Conservation (phyloP, 2,888 invertebrate species). For the Pterostichus niger region DNA sequence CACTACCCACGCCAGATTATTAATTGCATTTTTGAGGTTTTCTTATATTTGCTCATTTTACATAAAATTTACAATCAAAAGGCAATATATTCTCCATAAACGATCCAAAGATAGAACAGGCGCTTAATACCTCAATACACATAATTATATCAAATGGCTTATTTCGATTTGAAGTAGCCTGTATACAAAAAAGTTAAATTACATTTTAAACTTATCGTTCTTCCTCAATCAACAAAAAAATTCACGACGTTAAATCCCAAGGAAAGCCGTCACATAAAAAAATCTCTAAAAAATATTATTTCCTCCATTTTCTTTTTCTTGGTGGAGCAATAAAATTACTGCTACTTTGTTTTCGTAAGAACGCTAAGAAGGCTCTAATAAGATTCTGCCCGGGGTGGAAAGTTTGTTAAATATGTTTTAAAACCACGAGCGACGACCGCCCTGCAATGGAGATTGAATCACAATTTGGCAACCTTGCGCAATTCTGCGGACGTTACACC, state of each 20-base stretch:
- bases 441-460: slow-evolving; percentile 34
- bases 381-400: slow-evolving; percentile 43
- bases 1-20: too few relatives aligned
- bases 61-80: too few relatives aligned
- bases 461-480: slow-evolving; percentile 43
- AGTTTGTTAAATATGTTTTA: slow-evolving; percentile 55
- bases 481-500: slow-evolving; percentile 2
- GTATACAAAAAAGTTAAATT: slow-evolving; percentile 7
- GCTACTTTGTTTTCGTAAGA: slow-evolving; percentile 63
- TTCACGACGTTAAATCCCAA: slow-evolving; percentile 14
- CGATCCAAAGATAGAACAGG: too few relatives aligned
- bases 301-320: slow-evolving; percentile 54
- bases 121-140: too few relatives aligned
- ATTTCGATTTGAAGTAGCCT: too few relatives aligned
- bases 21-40: too few relatives aligned
- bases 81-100: too few relatives aligned
- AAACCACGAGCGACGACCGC: slow-evolving; percentile 25
- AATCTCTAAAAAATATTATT: slow-evolving; percentile 52
- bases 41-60: too few relatives aligned
- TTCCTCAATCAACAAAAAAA: slow-evolving; percentile 25
- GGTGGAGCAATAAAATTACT: slow-evolving; percentile 55
- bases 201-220: slow-evolving; percentile 4
- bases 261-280: slow-evolving; percentile 25
- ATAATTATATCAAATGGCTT: too few relatives aligned
- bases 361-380: slow-evolving; percentile 58